Evolutionary conservation across 2,113 vertebrate species (phyloP).

Genomic region (Labrus mixtus): DNA sequence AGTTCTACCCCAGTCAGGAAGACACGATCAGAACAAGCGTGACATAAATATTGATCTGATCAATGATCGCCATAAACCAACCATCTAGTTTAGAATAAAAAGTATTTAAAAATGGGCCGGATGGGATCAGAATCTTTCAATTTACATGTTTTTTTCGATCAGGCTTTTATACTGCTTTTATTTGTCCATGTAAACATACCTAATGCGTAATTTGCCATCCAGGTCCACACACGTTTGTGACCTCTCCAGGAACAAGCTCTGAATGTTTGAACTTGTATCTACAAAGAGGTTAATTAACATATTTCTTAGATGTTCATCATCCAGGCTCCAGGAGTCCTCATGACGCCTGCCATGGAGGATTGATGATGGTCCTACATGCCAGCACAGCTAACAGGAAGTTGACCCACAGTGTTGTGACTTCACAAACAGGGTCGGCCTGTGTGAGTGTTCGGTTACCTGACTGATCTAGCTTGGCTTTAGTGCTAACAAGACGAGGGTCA

Average conservation of each 20-base stretch:
- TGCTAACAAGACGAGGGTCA: conserved; percentile 58
- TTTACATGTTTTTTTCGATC: no score
- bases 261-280: conserved; percentile 52
- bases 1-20: no score
- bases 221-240: background rate
- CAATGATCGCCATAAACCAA: no score
- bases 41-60: no score
- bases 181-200: no score
- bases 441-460: conserved; percentile 68
- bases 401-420: conserved; percentile 68
- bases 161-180: no score
- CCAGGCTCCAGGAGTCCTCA: conserved; percentile 23
- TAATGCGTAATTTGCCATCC: no score
- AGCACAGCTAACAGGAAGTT: conserved; percentile 73
- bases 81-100: no score
- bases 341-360: conserved; percentile 63
- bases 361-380: conserved; percentile 62
- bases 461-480: conserved; percentile 44
- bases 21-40: no score
- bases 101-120: no score
- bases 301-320: conserved; percentile 33
- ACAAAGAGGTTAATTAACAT: conserved; percentile 50
- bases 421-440: conserved; percentile 46
- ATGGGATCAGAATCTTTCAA: no score
- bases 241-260: background rate